Base-by-base conservation (phyloP, 2,797 vertebrate genomes). In the Cephalopachus bancanus region DNA sequence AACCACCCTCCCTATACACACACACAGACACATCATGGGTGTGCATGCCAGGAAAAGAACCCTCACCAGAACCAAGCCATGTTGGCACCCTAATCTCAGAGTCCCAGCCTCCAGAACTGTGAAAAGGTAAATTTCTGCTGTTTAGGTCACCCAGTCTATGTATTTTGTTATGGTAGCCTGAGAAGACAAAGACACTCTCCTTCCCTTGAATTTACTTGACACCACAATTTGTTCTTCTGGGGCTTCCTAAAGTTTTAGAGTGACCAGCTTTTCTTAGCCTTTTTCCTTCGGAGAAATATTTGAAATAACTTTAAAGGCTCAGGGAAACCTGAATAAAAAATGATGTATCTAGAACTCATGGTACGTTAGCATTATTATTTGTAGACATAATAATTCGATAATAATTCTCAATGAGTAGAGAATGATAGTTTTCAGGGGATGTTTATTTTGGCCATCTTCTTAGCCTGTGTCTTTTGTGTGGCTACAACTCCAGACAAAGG, bases 301-400 rank as follows among this genome's bases (percentile, higher is more conserved):
- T 83, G 11, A 80, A 83, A 49, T 53, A 86, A 55, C 28, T 57
- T 76, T 53, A 33, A 83, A 51, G 11, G 33, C 1, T n/a, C 12
- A 87, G 20, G 20, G 17, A 65, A 59, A 65, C 3, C 49, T 90
- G 3, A 10, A 10, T 55, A 33, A 67, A 80, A 57, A 14, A 20
- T 26, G 44, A 5, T 33, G 10, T 24, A 60, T 30, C 22, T 19
- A n/a, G 6, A 93, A 17, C 14, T 60, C 51, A 22, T 3, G n/a
- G 12, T 30, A 53, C 3, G 44, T 9, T 53, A 57, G 44, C 12
- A 69, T 53, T 53, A 37, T 60, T 53, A 57, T 10, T 14, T 49
- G 26, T 72, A 24, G 28, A 65, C 10, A 53, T 83, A 81, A 44
- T 80, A 69, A 87, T 65, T 17, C 24, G n/a, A 24, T 57, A 96